Evolutionary conservation across 1,140 invertebrate genomes (phyloP).

Genomic region (Episyrphus balteatus): DNA sequence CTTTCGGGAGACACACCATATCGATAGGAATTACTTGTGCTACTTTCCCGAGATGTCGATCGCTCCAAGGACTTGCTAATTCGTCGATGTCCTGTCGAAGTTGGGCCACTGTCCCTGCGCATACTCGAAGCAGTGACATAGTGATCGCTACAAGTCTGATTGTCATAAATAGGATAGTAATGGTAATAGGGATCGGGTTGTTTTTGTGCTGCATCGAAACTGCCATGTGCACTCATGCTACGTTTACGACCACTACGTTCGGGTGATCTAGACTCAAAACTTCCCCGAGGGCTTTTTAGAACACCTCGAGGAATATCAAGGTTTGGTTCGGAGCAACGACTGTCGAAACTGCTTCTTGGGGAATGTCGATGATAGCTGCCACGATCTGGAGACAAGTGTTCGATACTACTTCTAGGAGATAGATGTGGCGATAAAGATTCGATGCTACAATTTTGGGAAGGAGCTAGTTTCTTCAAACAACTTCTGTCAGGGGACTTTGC

Average conservation of each 20-base stretch:
- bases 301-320: slow-evolving; percentile 20
- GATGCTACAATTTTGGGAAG: slow-evolving; percentile 23
- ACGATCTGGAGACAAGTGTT: slow-evolving; percentile 31
- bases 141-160: slow-evolving; percentile 34
- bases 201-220: slow-evolving; percentile 24
- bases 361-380: slow-evolving; percentile 18
- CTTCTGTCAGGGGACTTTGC: slow-evolving; percentile 34
- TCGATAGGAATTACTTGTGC: slow-evolving; percentile 25
- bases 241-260: slow-evolving; percentile 20
- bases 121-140: slow-evolving; percentile 24
- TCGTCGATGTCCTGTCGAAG: slow-evolving; percentile 12
- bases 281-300: slow-evolving; percentile 8
- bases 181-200: slow-evolving; percentile 28
- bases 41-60: slow-evolving; percentile 28
- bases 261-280: slow-evolving; percentile 13
- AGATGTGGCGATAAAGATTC: slow-evolving; percentile 21
- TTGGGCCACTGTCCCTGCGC: slow-evolving; percentile 8
- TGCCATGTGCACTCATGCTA: slow-evolving; percentile 32
- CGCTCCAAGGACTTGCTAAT: slow-evolving; percentile 33
- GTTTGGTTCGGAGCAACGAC: slow-evolving; percentile 28
- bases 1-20: slow-evolving; percentile 32
- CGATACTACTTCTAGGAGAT: slow-evolving; percentile 27
- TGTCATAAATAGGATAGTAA: slow-evolving; percentile 35
- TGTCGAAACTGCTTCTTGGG: slow-evolving; percentile 33
- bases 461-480: slow-evolving; percentile 30